Percentiles rank a stretch among this genome's conserved stretches.
Conservation (phyloP, 2,797 vertebrate genomes). For the Tapirus indicus region DNA sequence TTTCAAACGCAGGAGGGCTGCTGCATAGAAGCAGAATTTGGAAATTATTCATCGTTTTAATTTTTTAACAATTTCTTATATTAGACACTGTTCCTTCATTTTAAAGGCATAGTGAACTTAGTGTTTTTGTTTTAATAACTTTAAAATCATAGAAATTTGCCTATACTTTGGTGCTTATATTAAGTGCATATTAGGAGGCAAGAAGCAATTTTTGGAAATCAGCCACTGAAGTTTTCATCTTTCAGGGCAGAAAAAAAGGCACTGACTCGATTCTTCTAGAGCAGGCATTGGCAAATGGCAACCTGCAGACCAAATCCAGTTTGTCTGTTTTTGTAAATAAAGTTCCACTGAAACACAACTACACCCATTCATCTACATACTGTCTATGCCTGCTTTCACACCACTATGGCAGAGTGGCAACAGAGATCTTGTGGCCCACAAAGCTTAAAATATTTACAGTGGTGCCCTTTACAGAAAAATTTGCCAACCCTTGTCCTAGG, state of each 20-base stretch:
- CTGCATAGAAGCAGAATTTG: constrained; percentile 72
- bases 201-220: not conserved
- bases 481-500: not conserved
- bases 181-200: constrained; percentile 30
- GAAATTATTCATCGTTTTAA: constrained; percentile 74
- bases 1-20: constrained; percentile 49
- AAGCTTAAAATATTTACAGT: not conserved
- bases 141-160: constrained; percentile 70
- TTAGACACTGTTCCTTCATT: constrained; percentile 69
- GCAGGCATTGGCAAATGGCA: not conserved
- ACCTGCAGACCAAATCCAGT: not conserved
- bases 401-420: not conserved
- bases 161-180: constrained; percentile 58
- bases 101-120: constrained; percentile 62
- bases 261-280: not conserved
- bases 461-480: not conserved
- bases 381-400: not conserved
- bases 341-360: constrained; percentile 2
- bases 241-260: not conserved
- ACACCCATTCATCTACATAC: not conserved
- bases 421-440: not conserved
- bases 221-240: not conserved
- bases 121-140: constrained; percentile 74
- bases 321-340: constrained; percentile 35
- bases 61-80: constrained; percentile 69